These are phyloP conservation scores for Diprion similis DNA, from an alignment of 1,140 invertebrate genomes.

Conservation along the genomic window DNA sequence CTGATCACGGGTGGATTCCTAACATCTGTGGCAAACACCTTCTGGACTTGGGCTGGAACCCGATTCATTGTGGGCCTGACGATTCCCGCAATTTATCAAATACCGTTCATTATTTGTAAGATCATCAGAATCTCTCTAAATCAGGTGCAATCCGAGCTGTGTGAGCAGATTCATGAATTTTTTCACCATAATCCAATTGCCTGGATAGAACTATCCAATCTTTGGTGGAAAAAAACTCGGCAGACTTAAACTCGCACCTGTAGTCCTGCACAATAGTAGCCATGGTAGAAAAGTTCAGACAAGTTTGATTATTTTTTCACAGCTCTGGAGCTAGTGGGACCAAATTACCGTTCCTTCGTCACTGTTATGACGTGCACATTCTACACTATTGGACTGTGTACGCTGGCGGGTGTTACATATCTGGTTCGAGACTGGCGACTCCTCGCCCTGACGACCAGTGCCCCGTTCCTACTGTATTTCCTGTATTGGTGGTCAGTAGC, in stretches of 20 bases:
- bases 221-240: background rate
- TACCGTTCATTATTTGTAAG: conserved; percentile 93
- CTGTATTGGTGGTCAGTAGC: conserved; percentile 76
- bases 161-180: too few relatives aligned
- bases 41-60: conserved; percentile 82
- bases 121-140: conserved; percentile 29
- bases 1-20: conserved; percentile 79
- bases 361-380: conserved; percentile 90
- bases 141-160: conserved; percentile 18
- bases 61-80: conserved; percentile 83
- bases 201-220: background rate
- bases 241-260: background rate
- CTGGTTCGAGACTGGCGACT: conserved; percentile 82
- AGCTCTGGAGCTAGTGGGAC: conserved; percentile 89
- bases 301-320: conserved; percentile 45
- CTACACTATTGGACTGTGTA: conserved; percentile 84
- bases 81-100: conserved; percentile 92
- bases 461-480: conserved; percentile 85
- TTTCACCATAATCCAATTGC: background rate
- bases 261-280: too few relatives aligned
- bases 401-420: conserved; percentile 83
- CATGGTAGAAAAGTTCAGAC: too few relatives aligned
- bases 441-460: conserved; percentile 78
- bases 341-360: conserved; percentile 88
- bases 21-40: conserved; percentile 76